A percentile compares a stretch with the other conserved stretches of the same genome.
Evolutionary conservation across 2,888 invertebrate species (phyloP).

Genomic region (Colostygia pectinataria): DNA sequence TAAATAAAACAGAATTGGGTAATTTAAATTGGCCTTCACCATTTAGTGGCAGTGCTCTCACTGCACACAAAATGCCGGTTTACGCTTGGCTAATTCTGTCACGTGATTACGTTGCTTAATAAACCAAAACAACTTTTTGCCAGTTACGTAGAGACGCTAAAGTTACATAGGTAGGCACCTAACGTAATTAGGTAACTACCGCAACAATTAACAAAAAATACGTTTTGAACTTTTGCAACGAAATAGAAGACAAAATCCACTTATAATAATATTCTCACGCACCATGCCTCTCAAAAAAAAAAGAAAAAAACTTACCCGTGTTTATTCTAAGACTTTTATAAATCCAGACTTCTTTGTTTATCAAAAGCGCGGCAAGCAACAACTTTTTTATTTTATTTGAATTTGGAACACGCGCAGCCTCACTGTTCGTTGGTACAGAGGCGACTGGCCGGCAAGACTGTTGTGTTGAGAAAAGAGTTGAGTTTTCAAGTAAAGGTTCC

Average conservation of each 20-base stretch:
- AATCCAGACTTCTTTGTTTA: conserved; percentile 16
- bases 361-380: conserved; percentile 16
- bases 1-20: too few relatives aligned
- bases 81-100: background rate
- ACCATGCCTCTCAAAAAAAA: background rate
- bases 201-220: background rate
- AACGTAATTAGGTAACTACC: too few relatives aligned
- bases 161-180: too few relatives aligned
- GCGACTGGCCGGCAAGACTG: conserved; percentile 18
- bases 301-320: conserved; percentile 20
- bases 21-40: too few relatives aligned
- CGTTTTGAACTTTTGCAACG: too few relatives aligned
- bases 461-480: conserved; percentile 16
- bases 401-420: conserved; percentile 14
- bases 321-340: conserved; percentile 13
- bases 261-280: background rate
- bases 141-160: too few relatives aligned
- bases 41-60: too few relatives aligned
- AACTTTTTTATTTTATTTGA: conserved; percentile 19
- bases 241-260: background rate
- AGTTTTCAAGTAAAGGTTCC: conserved; percentile 2
- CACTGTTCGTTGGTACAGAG: conserved; percentile 8
- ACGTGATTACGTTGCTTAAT: background rate
- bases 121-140: background rate
- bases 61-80: too few relatives aligned